A percentile compares a stretch with the other conserved stretches of the same genome.
Evolutionary conservation across 2,888 invertebrate species (phyloP).

Genomic region (Lasioglossum marginatum): DNA sequence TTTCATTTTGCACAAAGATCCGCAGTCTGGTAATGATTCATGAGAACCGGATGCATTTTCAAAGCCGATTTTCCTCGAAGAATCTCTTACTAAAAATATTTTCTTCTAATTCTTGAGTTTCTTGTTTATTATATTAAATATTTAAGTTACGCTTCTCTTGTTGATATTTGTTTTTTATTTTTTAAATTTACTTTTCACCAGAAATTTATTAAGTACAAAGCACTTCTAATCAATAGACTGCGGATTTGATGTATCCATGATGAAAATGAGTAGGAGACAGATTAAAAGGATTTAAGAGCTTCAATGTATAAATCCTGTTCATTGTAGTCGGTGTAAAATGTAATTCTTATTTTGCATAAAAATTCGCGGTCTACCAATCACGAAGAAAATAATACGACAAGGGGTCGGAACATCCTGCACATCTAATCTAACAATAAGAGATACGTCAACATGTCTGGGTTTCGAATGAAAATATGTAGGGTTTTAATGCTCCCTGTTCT

Average conservation of each 20-base stretch:
- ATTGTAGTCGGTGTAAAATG: background rate
- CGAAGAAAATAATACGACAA: background rate
- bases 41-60: background rate
- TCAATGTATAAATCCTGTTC: too few species aligned
- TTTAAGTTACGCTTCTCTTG: background rate
- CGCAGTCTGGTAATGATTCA: background rate
- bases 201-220: background rate
- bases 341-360: background rate
- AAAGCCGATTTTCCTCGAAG: too few species aligned
- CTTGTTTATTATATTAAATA: background rate
- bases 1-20: too few species aligned
- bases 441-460: background rate
- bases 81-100: background rate
- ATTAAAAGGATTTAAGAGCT: too few species aligned
- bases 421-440: background rate
- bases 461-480: background rate
- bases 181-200: background rate
- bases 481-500: background rate
- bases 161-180: too few species aligned
- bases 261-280: background rate
- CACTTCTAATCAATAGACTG: background rate
- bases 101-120: background rate
- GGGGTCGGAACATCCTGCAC: background rate
- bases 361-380: background rate
- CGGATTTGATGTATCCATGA: background rate